These are phyloP conservation scores for Willowsia nigromaculata DNA, from an alignment of 2,888 invertebrate species.

Conservation along the genomic window DNA sequence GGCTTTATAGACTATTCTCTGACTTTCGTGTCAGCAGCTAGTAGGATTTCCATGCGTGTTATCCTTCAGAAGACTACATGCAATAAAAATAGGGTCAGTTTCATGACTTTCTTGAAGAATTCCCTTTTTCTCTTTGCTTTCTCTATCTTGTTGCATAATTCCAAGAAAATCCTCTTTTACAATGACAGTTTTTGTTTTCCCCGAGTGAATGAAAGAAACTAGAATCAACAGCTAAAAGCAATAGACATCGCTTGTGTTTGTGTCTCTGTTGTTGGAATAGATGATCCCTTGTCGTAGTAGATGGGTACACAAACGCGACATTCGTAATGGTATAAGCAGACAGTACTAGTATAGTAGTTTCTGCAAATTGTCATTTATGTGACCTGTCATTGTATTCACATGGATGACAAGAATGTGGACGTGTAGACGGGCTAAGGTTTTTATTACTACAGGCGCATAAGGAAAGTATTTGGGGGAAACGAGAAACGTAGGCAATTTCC, in stretches of 20 bases:
- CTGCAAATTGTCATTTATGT: too few relatives aligned
- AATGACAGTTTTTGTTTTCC: neutral
- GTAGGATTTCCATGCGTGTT: slow-evolving; percentile 1
- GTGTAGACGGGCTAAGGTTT: neutral
- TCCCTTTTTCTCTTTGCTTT: neutral
- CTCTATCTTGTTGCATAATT: neutral
- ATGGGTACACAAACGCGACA: too few relatives aligned
- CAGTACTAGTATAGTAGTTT: too few relatives aligned
- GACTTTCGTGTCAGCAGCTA: neutral
- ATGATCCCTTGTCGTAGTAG: neutral
- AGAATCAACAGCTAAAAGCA: slow-evolving; percentile 4
- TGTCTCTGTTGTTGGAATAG: neutral
- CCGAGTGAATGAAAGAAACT: neutral
- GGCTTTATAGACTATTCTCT: slow-evolving; percentile 26
- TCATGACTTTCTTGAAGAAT: neutral
- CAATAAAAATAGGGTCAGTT: slow-evolving; percentile 21
- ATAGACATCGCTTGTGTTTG: neutral
- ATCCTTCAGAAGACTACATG: neutral
- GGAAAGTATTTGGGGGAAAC: neutral
- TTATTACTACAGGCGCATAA: neutral
- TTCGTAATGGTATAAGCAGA: too few relatives aligned
- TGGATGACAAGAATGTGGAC: neutral
- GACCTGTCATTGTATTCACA: neutral
- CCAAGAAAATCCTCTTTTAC: neutral
- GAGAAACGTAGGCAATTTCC: neutral